Evolutionary conservation across 2,888 invertebrate species (phyloP).

Genomic region (Diachrysia chrysitis): DNA sequence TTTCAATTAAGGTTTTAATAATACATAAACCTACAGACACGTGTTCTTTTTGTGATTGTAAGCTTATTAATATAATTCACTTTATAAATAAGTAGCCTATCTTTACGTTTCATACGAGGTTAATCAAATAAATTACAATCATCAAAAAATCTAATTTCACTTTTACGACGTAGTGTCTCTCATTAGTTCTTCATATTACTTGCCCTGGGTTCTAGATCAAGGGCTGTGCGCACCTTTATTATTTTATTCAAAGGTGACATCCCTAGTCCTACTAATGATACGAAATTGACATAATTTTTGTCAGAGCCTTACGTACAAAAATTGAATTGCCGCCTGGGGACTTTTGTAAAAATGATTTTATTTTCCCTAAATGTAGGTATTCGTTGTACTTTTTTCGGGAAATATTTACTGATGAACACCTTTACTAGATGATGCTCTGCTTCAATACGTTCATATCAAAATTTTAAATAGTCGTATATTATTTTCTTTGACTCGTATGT

Average conservation of each 20-base stretch:
- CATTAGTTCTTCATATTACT: neutral
- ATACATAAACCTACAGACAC: too few species aligned
- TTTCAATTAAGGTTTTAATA: too few species aligned
- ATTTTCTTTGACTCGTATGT: too few species aligned
- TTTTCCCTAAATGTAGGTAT: slow-evolving; percentile 29
- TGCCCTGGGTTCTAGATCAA: neutral
- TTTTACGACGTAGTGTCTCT: neutral
- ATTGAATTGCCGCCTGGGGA: slow-evolving; percentile 64
- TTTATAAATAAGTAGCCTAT: neutral
- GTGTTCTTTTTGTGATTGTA: neutral
- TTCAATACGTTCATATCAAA: neutral
- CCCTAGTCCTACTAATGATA: slow-evolving; percentile 68
- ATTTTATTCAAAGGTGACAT: slow-evolving; percentile 26
- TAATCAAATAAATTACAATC: neutral
- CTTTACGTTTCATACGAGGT: neutral
- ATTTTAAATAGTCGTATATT: neutral
- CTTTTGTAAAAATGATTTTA: slow-evolving; percentile 51
- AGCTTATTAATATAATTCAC: neutral
- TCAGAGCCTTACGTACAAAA: slow-evolving; percentile 61
- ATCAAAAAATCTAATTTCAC: neutral
- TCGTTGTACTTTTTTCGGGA: slow-evolving; percentile 19
- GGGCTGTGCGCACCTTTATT: slow-evolving; percentile 11
- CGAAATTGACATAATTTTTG: slow-evolving; percentile 75
- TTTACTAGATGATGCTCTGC: neutral
- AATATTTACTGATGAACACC: slow-evolving; percentile 23